A percentile compares a stretch with the other conserved stretches of the same genome.
These are phyloP conservation scores for Lampris megalopsis DNA, from an alignment of 2,113 vertebrate species.

Conservation along the genomic window DNA sequence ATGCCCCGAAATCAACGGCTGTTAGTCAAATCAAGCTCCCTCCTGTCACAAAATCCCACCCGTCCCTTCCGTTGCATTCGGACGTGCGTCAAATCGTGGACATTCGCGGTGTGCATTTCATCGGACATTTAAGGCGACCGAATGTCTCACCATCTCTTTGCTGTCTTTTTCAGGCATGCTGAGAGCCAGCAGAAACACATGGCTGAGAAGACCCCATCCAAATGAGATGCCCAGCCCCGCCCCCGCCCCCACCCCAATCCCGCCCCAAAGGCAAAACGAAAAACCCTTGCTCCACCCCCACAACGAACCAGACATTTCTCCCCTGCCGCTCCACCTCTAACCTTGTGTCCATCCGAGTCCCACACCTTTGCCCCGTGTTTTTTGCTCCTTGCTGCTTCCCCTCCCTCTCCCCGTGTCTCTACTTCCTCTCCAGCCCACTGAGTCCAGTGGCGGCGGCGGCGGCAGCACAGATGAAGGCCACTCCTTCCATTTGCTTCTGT, in stretches of 20 bases:
- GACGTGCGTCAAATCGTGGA: too few relatives aligned
- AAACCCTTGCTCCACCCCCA: constrained; percentile 24
- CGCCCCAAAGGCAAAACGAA: constrained; percentile 32
- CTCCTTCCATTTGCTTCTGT: constrained; percentile 86
- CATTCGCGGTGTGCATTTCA: too few relatives aligned
- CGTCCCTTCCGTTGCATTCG: not conserved
- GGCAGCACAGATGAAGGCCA: constrained; percentile 73
- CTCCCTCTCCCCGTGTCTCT: constrained; percentile 9
- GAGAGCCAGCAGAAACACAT: constrained; percentile 99
- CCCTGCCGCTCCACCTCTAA: constrained; percentile 39
- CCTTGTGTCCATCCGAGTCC: constrained; percentile 45
- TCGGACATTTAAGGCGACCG: too few relatives aligned
- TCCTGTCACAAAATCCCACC: not conserved
- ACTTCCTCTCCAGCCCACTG: constrained; percentile 49
- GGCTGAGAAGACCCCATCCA: constrained; percentile 95
- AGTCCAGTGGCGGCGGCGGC: constrained; percentile 51
- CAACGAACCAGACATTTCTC: constrained; percentile 39
- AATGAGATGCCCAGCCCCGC: constrained; percentile 81
- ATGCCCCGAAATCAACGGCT: too few relatives aligned
- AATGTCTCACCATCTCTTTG: not conserved
- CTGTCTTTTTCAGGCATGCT: constrained; percentile 88
- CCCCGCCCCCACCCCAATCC: constrained; percentile 20
- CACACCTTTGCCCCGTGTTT: constrained; percentile 55
- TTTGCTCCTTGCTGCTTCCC: constrained; percentile 48
- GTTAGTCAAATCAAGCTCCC: not conserved